Base-by-base conservation (phyloP, 2,888 invertebrate genomes). In the Drosophila anomalata region DNA sequence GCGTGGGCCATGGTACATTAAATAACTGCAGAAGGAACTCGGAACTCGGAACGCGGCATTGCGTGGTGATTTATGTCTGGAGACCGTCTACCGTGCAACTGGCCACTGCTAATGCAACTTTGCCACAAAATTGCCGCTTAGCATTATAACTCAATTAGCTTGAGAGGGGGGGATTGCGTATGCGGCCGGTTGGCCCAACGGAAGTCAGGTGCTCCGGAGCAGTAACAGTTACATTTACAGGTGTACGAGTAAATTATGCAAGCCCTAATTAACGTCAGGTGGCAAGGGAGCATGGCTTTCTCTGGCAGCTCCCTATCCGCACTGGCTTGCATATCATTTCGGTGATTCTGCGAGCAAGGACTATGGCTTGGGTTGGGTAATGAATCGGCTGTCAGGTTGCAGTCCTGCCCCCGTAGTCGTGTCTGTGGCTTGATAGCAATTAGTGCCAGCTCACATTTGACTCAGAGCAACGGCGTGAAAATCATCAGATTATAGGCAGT, bases 111-210 rank as follows among this genome's bases (percentile, higher is more conserved):
- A 56, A 46, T 65, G 24, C 50, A 8, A 53, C 29, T 60, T 36
- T 24, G 59, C 71, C 78, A 72, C 79, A 12, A 81, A 84, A 77
- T 77, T 62, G 73, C 56, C 67, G 77, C 71, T 85, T 84, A 74
- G 67, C 73, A 76, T 79, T 79, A 77, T 81, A 79, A 85, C 79
- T 79, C 82, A 82, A 82, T 82, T 82, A 82, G 77, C 62, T 22
- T 42, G 69, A 36, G 69, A 36, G 67, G 52, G 17, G 17, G 63
- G 55, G 57, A 22, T 62, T 77, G 65, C 65, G 77, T 72, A 75
- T 81, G 75, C 81, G 79, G 57, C 61, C 50, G 39, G 47, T 60
- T 72, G 52, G 50, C 42, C 51, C 44, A 61, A 22, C 70, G 68
- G 60, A 70, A 66, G 58, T 24, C 66, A 53, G 51, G 57, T 50